Conservation (phyloP, 2,888 invertebrate species). For the Neoscelio sp. region DNA sequence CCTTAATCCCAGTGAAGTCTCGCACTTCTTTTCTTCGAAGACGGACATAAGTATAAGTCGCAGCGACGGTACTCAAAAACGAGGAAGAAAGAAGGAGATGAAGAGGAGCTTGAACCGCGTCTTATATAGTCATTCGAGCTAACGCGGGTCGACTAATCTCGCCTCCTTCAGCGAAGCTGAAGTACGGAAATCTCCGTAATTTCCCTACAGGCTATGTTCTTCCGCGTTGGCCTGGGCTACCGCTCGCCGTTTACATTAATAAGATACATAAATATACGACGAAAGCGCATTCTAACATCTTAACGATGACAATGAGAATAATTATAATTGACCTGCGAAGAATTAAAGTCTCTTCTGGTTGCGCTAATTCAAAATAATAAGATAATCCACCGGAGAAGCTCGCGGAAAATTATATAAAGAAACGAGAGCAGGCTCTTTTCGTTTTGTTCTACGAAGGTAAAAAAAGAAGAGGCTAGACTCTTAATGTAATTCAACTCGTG, state of each 20-base stretch:
- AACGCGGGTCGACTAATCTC: constrained; percentile 57
- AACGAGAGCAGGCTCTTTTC: neutral
- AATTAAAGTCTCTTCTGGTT: constrained; percentile 7
- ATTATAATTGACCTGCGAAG: too few relatives aligned
- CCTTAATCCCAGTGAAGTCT: constrained; percentile 49
- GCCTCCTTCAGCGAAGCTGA: constrained; percentile 43
- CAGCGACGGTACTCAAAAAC: constrained; percentile 31
- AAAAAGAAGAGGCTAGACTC: constrained; percentile 15
- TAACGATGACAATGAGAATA: neutral
- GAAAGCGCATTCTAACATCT: neutral
- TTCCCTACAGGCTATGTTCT: constrained; percentile 60
- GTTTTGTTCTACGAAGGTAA: constrained; percentile 1
- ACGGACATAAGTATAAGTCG: constrained; percentile 50
- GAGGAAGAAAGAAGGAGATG: constrained; percentile 37
- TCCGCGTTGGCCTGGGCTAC: constrained; percentile 33
- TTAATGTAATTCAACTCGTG: constrained; percentile 45
- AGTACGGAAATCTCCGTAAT: constrained; percentile 61
- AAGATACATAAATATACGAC: constrained; percentile 29
- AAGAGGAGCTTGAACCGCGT: constrained; percentile 47
- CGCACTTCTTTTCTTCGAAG: constrained; percentile 15
- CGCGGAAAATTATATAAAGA: constrained; percentile 2
- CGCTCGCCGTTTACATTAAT: constrained; percentile 51
- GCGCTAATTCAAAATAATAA: constrained; percentile 26
- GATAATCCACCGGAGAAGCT: constrained; percentile 1
- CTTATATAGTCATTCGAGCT: constrained; percentile 58